Evolutionary conservation across 2,113 vertebrate genomes (phyloP).

Genomic region (Tautogolabrus adspersus): DNA sequence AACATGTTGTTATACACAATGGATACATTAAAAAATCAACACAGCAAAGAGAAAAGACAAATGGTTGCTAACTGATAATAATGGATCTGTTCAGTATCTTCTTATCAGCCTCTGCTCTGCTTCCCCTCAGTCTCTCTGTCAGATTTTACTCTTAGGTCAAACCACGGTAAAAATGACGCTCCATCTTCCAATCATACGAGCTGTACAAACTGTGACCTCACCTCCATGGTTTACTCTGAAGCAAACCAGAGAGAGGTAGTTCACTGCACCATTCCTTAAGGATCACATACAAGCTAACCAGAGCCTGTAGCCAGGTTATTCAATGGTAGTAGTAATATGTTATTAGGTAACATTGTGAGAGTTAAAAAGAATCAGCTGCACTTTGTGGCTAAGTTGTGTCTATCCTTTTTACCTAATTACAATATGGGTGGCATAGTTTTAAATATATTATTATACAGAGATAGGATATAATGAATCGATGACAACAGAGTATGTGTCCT

Average conservation of each 20-base stretch:
- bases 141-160: constrained; percentile 9
- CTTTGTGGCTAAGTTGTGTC: too few species aligned
- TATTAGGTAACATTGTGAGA: too few species aligned
- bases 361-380: too few species aligned
- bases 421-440: too few species aligned
- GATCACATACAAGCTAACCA: constrained; percentile 3
- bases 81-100: constrained; percentile 13
- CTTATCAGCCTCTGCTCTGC: constrained; percentile 41
- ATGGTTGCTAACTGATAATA: background rate
- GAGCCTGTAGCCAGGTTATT: too few species aligned
- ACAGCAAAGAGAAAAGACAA: background rate
- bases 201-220: constrained; percentile 7
- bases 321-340: too few species aligned
- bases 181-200: background rate
- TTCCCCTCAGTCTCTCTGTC: constrained; percentile 32
- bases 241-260: constrained; percentile 9
- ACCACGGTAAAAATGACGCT: constrained; percentile 24
- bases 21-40: constrained; percentile 2
- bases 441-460: too few species aligned
- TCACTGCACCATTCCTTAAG: constrained; percentile 1
- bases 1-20: background rate
- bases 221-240: background rate
- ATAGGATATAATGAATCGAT: background rate
- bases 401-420: too few species aligned
- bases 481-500: constrained; percentile 1